phyloP scores from a whole-genome alignment of 2,797 vertebrate genomes.

The Myotis daubentonii region DNA sequence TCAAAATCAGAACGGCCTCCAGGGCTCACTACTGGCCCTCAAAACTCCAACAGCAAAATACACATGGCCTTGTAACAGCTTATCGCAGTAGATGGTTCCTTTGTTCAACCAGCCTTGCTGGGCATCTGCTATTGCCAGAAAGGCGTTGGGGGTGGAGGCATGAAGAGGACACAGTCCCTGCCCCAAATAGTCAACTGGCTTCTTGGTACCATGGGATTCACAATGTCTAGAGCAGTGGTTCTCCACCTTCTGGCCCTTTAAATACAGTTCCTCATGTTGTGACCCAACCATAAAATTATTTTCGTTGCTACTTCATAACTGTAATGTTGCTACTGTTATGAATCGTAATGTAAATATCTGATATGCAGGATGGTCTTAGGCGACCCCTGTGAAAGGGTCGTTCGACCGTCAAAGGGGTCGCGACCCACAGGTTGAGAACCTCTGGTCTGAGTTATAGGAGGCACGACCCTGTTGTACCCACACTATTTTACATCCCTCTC shows the following conservation, averaged over 20 bases:
- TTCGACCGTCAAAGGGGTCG: no score
- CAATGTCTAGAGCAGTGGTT: no score
- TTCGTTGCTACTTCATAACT: no score
- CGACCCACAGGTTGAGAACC: no score
- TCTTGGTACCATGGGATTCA: neutral
- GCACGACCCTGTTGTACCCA: fast-evolving
- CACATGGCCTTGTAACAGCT: neutral
- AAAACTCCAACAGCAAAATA: neutral
- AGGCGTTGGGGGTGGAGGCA: neutral
- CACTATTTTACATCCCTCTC: neutral
- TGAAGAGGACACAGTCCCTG: neutral
- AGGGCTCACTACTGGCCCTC: neutral
- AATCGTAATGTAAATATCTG: no score
- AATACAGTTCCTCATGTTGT: no score
- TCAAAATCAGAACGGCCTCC: neutral
- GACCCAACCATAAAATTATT: no score
- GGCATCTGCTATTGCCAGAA: neutral
- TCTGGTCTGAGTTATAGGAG: neutral
- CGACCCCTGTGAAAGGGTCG: no score
- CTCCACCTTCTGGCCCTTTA: no score
- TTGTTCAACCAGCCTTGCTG: neutral
- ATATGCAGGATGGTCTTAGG: no score
- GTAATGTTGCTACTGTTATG: no score
- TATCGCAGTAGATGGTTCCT: neutral
- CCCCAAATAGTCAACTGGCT: neutral